Base-by-base conservation (phyloP, 2,113 vertebrate genomes). In the Sorex araneus region DNA sequence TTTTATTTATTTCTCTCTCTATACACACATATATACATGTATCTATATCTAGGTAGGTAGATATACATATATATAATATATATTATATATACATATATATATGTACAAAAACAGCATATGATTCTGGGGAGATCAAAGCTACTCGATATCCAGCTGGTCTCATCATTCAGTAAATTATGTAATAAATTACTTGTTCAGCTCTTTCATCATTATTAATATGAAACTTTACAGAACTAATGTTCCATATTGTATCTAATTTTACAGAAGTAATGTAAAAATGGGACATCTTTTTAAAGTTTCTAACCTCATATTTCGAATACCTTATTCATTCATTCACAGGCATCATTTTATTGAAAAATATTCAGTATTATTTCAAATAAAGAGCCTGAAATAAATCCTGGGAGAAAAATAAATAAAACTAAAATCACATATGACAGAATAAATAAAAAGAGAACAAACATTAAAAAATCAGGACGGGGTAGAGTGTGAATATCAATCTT, bases 321-420 rank as follows among this genome's bases (percentile, higher is more conserved):
- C 21, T 47, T 77, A 75, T n/a, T 2, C 9, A 47, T 45, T 64
- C 21, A 64, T 23, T 40, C n/a, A 85, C 15, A 63, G 34, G 45
- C 23, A 43, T 71, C 30, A 67, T 67, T 67, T 47, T 90, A 83
- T 80, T n/a, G 82, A 82, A 83, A 23, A 87, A 6, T 54, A 66
- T 50, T 79, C 25, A 43, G 5, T 73, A 79, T 67, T n/a, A 83
- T 83, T 25, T 25, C 34, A 21, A 34, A 67, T n/a, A 27, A 57
- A 34, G 27, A 90, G n/a, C 28, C 11, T 45, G 54, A 77, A 57
- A 87, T 21, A 75, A 75, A 30, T 57, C 7, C 13, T 73, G 6
- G 63, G 87, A 83, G 83, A 78, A 77, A 87, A 63, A n/a, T 71
- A 25, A 87, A 54, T 54, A 54, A 85, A 84, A 60, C 15, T 78